Base-by-base conservation (phyloP, 2,888 invertebrate genomes). In the Phania funesta region DNA sequence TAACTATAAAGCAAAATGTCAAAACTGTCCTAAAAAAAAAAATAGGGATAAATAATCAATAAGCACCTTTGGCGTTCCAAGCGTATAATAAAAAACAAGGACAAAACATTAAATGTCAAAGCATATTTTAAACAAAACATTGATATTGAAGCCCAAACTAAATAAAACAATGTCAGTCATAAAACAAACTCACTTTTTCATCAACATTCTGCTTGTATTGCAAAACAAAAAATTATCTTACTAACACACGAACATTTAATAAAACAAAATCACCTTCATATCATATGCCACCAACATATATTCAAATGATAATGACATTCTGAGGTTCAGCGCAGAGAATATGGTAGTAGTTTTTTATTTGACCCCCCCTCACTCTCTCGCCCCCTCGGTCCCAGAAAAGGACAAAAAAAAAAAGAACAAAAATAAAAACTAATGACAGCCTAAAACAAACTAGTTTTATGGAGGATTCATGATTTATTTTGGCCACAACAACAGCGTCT, bases 261-360 rank as follows among this genome's bases (percentile, higher is more conserved):
- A 24, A 62, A 29, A 4, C 7, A 6, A 7, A 64, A 74, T 64
- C 64, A 46, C 7, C 46, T 35, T 74, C 74, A 74, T 16, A 56
- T 56, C 46, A 46, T 32, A 32, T 56, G 52, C 44, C 58, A 60
- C 52, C 52, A 26, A 52, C 60, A 76, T 76, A 52, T 41, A 76
- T 68, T 68, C 68, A 76, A 79, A 79, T 79, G 71, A 73, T 58
- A 73, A 78, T 82, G 78, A 82, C 78, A 78, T 75, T 82, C 74
- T 85, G 88, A 90, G 90, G 90, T 90, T 90, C 90, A 89, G 90
- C 86, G 90, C 90, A 90, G 90, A 88, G 85, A 90, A 90, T 90
- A 90, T 89, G 90, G 90, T 90, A 90, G 90, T 90, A 90, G 90
- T 90, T 89, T 90, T 90, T 90, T 89, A 89, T 90, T 88, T 89